Conservation (phyloP, 2,113 vertebrate genomes). For the Boulengerochromis microlepis region DNA sequence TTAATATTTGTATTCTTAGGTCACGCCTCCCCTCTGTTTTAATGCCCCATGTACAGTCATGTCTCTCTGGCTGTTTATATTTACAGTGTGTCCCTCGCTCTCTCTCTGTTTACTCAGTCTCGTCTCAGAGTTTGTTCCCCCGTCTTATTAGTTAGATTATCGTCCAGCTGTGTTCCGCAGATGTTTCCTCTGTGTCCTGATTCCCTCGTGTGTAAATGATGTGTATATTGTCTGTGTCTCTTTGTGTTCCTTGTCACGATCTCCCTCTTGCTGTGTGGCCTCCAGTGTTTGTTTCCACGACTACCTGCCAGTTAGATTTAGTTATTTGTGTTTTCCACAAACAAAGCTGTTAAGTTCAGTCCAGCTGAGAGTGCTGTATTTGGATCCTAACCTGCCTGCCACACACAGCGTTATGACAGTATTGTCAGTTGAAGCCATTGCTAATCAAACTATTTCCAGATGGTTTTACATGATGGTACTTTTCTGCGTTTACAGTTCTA, state of each 20-base stretch:
- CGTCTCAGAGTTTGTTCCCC: no score
- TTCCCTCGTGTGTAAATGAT: no score
- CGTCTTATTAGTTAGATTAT: no score
- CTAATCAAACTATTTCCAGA: not conserved
- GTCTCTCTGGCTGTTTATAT: no score
- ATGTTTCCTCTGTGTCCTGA: no score
- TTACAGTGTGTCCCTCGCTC: no score
- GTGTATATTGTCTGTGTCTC: not conserved
- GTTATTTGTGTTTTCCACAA: not conserved
- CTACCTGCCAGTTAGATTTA: not conserved
- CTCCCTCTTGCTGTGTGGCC: not conserved
- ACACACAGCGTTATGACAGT: not conserved
- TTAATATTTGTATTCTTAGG: no score
- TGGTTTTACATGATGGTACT: not conserved
- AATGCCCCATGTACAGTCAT: no score
- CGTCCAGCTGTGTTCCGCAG: no score
- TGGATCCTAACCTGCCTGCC: not conserved
- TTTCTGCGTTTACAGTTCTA: fast-evolving
- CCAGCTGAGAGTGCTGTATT: not conserved
- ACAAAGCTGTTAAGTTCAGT: not conserved
- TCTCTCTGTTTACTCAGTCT: no score
- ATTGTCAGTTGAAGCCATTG: not conserved
- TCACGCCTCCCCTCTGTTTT: no score
- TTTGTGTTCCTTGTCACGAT: not conserved
- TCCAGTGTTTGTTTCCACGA: not conserved